phyloP scores from a whole-genome alignment of 2,797 vertebrate genomes.

The Hapalemur alaotrensis region DNA sequence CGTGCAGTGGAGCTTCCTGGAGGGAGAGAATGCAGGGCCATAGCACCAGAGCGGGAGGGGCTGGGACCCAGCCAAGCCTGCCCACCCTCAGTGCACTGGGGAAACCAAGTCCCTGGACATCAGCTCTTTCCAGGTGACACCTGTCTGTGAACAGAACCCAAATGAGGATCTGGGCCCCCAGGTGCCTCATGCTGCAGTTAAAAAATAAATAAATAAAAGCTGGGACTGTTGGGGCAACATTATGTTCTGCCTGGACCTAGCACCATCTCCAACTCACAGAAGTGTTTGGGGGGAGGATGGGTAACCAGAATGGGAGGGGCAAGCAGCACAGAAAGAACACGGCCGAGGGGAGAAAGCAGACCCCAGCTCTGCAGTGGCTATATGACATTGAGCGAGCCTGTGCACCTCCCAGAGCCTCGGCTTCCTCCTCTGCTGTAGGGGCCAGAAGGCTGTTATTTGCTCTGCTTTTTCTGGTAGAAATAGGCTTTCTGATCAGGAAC shows the following conservation, averaged over 20 bases:
- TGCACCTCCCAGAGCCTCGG: not conserved
- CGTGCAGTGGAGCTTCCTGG: slow-evolving; percentile 94
- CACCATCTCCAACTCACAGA: not conserved
- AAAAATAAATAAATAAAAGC: not conserved
- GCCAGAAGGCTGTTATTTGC: not conserved
- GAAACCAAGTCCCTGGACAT: not conserved
- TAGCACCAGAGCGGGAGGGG: not conserved
- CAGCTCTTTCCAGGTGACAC: not conserved
- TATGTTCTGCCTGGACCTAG: not conserved
- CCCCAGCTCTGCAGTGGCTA: not conserved
- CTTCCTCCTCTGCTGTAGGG: not conserved
- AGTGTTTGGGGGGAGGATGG: not conserved
- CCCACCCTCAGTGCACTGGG: not conserved
- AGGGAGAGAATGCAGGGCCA: not conserved
- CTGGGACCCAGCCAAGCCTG: not conserved
- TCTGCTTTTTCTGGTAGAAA: not conserved
- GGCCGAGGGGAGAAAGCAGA: not conserved
- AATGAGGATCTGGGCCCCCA: not conserved
- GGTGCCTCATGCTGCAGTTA: not conserved
- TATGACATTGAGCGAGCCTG: not conserved
- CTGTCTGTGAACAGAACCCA: not conserved
- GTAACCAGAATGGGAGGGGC: not conserved
- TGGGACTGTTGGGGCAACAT: not conserved
- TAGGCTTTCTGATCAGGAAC: not conserved
- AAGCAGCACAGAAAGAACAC: too few relatives aligned